phyloP scores from a whole-genome alignment of 2,797 vertebrate genomes.

The Darevskia nairensis region DNA sequence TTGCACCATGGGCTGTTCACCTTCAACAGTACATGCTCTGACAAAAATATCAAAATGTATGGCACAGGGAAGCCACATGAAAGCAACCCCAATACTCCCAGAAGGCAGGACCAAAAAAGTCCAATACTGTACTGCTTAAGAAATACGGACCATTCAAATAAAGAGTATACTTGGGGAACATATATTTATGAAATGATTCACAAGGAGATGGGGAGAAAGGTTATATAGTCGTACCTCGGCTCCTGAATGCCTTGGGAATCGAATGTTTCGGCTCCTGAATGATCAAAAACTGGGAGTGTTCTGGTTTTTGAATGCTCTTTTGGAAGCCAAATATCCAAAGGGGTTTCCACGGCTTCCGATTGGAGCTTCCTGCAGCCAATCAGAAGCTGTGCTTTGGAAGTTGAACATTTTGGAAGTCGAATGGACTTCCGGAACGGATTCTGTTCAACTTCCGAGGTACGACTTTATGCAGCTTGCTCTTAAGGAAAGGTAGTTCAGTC shows the following conservation, averaged over 20 bases:
- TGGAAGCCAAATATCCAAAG: fast-evolving
- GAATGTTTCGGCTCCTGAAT: fast-evolving
- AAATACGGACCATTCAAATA: not conserved
- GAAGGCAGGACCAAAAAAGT: too few relatives aligned
- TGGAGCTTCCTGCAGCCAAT: too few relatives aligned
- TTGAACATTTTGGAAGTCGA: too few relatives aligned
- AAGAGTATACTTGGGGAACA: not conserved
- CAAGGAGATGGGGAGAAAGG: not conserved
- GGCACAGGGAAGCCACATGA: not conserved
- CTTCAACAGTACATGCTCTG: not conserved
- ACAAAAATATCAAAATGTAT: not conserved
- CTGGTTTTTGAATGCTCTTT: too few relatives aligned
- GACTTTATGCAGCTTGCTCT: not conserved
- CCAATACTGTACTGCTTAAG: not conserved
- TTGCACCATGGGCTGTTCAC: not conserved
- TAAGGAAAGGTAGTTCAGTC: not conserved
- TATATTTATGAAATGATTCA: not conserved
- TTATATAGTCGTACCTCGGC: too few relatives aligned
- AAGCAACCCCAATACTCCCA: not conserved
- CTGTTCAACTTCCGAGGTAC: too few relatives aligned
- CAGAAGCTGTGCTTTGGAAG: too few relatives aligned
- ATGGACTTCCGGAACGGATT: too few relatives aligned
- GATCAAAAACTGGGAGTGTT: too few relatives aligned
- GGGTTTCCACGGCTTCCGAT: too few relatives aligned
- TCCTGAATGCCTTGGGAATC: too few relatives aligned